Conservation (phyloP, 2,888 invertebrate species). For the Pseudeuparius sepicola region DNA sequence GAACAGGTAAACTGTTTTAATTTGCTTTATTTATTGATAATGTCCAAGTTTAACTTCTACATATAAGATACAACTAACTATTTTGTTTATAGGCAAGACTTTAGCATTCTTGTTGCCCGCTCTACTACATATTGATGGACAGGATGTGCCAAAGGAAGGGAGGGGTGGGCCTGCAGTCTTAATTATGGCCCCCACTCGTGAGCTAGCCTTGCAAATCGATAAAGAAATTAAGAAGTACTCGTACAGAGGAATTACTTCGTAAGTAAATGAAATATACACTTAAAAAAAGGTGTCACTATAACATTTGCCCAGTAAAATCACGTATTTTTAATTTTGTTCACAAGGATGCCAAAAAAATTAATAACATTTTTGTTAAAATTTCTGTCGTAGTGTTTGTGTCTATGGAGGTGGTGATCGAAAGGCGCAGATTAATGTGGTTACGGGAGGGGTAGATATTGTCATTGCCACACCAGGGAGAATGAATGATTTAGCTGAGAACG, state of each 20-base stretch:
- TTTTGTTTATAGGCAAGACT: constrained; percentile 58
- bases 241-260: constrained; percentile 80
- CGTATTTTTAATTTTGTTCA: constrained; percentile 4
- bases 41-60: neutral
- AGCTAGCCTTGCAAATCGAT: constrained; percentile 87
- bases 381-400: constrained; percentile 62
- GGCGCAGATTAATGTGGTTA: constrained; percentile 65
- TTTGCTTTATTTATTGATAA: constrained; percentile 4
- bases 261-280: too few species aligned
- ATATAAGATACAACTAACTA: too few species aligned
- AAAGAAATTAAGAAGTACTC: constrained; percentile 82
- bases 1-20: constrained; percentile 46
- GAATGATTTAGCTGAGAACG: constrained; percentile 65
- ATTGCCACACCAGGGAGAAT: constrained; percentile 92
- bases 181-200: constrained; percentile 86
- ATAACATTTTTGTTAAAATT: too few species aligned
- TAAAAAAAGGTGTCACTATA: too few species aligned
- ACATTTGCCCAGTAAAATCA: too few species aligned
- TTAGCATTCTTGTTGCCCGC: constrained; percentile 89
- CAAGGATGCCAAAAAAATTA: too few species aligned
- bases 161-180: constrained; percentile 77
- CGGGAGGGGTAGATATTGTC: constrained; percentile 82
- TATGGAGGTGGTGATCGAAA: constrained; percentile 83
- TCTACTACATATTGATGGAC: constrained; percentile 84
- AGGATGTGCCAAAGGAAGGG: constrained; percentile 59